Evolutionary conservation across 2,113 vertebrate genomes (phyloP), one percentile per base, ranked within the genome.

Genomic region (Xiphophorus maculatus): DNA sequence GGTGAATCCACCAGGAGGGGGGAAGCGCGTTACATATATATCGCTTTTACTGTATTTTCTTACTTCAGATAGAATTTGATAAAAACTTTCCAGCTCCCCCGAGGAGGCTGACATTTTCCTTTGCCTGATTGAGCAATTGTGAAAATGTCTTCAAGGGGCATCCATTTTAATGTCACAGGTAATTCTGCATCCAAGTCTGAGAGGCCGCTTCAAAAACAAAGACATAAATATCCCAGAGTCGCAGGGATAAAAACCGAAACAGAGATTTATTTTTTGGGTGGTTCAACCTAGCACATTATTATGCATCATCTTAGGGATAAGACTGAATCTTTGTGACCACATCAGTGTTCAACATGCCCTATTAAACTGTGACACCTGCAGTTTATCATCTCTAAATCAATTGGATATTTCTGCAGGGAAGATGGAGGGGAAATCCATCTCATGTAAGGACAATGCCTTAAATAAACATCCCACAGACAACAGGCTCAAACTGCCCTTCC

Each of bases 371-470:
- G 90, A 93, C 93, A 94, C 77, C 78, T 29, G 78, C 81, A 91
- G 88, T 93, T 93, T 79, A 90, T 94, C 91, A 94, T 90, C 87
- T 89, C 87, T 86, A 89, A 92, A 91, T 84, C 91, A 90, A 93
- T 87, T 91, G 85, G 87, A 90, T 89, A 90, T 93, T 89, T 86
- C 89, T 88, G 83, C 84, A 69, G 51, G 80, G 85, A 85, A 83
- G 80, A 90, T 77, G 84, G 72, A 42, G 84, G 88, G 51, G 85
- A 82, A 89, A 89, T 93, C 90, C 86, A 92, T 92, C 88, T 92
- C 72, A 83, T 73, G 76, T 82, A 87, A 87, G 87, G 89, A 89
- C 84, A 88, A 77, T 83, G 79, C 66, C 83, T 91, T 90, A 89
- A 91, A 92, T 92, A 92, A 92, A 92, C 90, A 90, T 81, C 80